Base-by-base conservation (phyloP, 2,113 vertebrate species). In the Gobio gobio region DNA sequence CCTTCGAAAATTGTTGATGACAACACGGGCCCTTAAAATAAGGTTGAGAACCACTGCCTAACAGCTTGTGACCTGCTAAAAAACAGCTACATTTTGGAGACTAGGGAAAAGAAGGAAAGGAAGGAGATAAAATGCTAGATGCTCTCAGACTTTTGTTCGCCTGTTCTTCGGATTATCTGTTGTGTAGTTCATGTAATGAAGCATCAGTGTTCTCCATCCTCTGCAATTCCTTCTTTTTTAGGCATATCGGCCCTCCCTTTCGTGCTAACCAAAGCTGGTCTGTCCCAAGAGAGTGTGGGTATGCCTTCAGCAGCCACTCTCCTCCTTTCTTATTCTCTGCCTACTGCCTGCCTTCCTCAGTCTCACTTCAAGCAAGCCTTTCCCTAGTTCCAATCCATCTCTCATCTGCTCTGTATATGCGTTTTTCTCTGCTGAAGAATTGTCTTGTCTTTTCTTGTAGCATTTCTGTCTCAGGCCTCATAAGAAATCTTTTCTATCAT, bases 391-490 rank as follows among this genome's bases (percentile, higher is more conserved):
- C n/a, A 54, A 79, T 61, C 45, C n/a, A 75, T 63, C 63, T 59
- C 68, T 40, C 66, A 81, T 83, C 47, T 47, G 24, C 59, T 78
- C 29, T 49, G 45, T 43, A 26, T 73, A 74, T 75, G 40, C 26
- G 10, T 18, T 54, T 51, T 9, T n/a, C 36, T 59, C 70, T 8
- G 6, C 47, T n/a, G 22, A 79, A 72, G 58, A 63, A 36, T 68
- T 68, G 14, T 54, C 40, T 49, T 24, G 20, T 22, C 56, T 12
- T 54, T 73, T 33, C 70, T 29, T 26, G 43, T 85, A 64, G 64
- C 56, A 64, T 81, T 84, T 81, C 75, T 77, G 49, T 77, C 77
- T 47, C 24, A 79, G 40, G n/a, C 61, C 79, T 82, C 63, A 36
- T 54, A 68, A 16, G 40, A 47, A 63, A 63, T 47, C 4, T 63